phyloP scores from a whole-genome alignment of 2,113 vertebrate species.

The Ascaphus truei region DNA sequence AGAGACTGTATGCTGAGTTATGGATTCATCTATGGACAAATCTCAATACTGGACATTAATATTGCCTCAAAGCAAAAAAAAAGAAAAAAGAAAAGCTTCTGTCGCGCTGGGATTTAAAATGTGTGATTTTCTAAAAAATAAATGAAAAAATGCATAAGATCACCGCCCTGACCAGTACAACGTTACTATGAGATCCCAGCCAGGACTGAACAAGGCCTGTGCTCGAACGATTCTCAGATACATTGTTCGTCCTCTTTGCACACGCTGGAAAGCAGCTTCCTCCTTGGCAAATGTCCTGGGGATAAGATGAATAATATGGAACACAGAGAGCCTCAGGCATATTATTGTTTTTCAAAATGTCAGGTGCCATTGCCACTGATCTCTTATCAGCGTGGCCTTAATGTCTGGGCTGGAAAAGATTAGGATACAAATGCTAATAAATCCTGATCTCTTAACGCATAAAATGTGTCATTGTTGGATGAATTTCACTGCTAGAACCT shows the following conservation, averaged over 20 bases:
- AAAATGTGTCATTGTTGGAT: too few species aligned
- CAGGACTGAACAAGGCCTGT: too few species aligned
- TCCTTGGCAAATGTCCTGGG: neutral
- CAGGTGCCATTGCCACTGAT: neutral
- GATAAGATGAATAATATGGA: neutral
- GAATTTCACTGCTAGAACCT: neutral
- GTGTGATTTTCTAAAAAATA: too few species aligned
- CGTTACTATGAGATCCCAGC: too few species aligned
- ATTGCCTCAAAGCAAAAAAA: too few species aligned
- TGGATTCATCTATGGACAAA: too few species aligned
- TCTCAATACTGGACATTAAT: neutral
- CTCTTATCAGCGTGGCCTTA: neutral
- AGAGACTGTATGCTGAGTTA: too few species aligned
- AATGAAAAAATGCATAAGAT: too few species aligned
- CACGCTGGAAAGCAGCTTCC: neutral
- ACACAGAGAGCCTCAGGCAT: neutral
- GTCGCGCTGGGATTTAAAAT: too few species aligned
- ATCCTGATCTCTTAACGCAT: neutral
- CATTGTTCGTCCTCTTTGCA: too few species aligned
- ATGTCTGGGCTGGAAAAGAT: neutral
- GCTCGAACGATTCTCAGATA: too few species aligned
- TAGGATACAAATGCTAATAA: neutral
- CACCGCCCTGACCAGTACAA: too few species aligned
- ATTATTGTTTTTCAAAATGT: constrained; percentile 14
- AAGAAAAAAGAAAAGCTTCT: neutral